Conservation (phyloP, 2,888 invertebrate genomes). For the Cataglyphis altisquamis region DNA sequence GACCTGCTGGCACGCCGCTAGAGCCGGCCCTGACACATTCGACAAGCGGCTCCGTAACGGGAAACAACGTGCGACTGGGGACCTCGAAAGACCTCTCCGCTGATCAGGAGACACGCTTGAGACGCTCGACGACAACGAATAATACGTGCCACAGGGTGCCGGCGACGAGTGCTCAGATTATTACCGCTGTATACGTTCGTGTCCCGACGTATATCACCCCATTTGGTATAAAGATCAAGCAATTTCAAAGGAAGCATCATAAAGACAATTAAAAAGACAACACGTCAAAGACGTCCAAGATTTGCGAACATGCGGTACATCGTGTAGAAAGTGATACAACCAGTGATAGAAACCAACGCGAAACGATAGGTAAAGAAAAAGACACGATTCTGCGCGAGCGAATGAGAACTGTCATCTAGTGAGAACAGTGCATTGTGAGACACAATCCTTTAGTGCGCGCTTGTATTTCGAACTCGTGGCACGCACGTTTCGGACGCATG, state of each 20-base stretch:
- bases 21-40: constrained; percentile 86
- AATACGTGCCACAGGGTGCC: constrained; percentile 65
- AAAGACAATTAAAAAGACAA: constrained; percentile 33
- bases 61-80: constrained; percentile 86
- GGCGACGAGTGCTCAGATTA: constrained; percentile 67
- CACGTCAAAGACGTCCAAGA: neutral
- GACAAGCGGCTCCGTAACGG: constrained; percentile 86
- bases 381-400: constrained; percentile 21
- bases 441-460: constrained; percentile 25
- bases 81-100: constrained; percentile 81
- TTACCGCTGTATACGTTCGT: constrained; percentile 48
- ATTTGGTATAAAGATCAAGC: constrained; percentile 53
- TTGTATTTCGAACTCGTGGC: constrained; percentile 56
- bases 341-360: constrained; percentile 31
- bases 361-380: neutral
- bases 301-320: neutral
- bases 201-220: constrained; percentile 55
- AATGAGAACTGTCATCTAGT: constrained; percentile 48
- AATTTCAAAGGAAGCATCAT: constrained; percentile 55
- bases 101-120: constrained; percentile 75
- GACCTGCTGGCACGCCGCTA: constrained; percentile 83
- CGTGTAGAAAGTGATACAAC: constrained; percentile 13
- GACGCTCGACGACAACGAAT: constrained; percentile 72
- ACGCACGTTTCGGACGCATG: constrained; percentile 52
- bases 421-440: constrained; percentile 38